Conservation (phyloP, 2,113 vertebrate species). For the Mus musculus region GRCm39 chr6:8339501-8340000, state of each 20-base stretch:
- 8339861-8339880: background rate
- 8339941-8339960: too few species aligned
- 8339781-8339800: background rate
- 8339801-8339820: background rate
- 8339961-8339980: background rate
- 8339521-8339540: background rate
- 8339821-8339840: background rate
- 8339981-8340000: constrained; percentile 15
- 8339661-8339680: background rate
- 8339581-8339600: background rate
- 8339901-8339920: background rate
- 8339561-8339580: constrained; percentile 17
- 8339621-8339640: constrained; percentile 41
- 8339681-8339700: background rate
- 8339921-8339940: background rate
- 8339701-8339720: constrained; percentile 50
- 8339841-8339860: too few species aligned
- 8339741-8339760: constrained; percentile 33
- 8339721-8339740: background rate
- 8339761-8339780: background rate
- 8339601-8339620: background rate
- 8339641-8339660: constrained; percentile 1
- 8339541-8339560: background rate
- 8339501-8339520: background rate
- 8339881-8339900: background rate